Percentiles rank a stretch among this genome's conserved stretches.
phyloP scores from a whole-genome alignment of 2,888 invertebrate species.

The Epinotia ramella region DNA sequence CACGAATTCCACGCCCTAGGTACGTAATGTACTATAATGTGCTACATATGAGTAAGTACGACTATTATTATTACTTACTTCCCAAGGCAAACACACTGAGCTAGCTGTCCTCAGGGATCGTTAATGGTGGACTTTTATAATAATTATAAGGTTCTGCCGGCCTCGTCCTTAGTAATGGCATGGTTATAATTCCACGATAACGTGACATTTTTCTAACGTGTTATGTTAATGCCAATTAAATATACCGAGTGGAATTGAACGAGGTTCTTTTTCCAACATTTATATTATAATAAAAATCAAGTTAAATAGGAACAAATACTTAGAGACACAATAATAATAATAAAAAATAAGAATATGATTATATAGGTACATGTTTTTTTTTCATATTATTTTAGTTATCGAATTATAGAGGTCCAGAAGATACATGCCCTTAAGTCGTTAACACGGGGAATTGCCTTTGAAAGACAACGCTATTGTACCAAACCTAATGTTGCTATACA shows the following conservation, averaged over 20 bases:
- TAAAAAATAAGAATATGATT: no score
- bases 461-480: background rate
- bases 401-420: no score
- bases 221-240: background rate
- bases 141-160: conserved; percentile 36
- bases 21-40: no score
- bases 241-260: background rate
- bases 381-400: no score
- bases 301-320: no score
- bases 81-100: conserved; percentile 3
- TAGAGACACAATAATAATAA: no score
- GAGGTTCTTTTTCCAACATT: background rate
- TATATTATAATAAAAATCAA: no score
- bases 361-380: no score
- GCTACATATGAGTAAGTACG: background rate
- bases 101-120: conserved; percentile 28
- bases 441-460: background rate
- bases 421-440: background rate
- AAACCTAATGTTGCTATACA: background rate
- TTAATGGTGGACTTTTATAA: conserved; percentile 37
- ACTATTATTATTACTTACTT: background rate
- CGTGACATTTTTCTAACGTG: conserved; percentile 14
- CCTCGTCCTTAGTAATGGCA: conserved; percentile 31
- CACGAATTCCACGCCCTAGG: no score
- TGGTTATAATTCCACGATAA: conserved; percentile 15